Conservation (phyloP, 2,888 invertebrate genomes). For the Atethmia centrago region DNA sequence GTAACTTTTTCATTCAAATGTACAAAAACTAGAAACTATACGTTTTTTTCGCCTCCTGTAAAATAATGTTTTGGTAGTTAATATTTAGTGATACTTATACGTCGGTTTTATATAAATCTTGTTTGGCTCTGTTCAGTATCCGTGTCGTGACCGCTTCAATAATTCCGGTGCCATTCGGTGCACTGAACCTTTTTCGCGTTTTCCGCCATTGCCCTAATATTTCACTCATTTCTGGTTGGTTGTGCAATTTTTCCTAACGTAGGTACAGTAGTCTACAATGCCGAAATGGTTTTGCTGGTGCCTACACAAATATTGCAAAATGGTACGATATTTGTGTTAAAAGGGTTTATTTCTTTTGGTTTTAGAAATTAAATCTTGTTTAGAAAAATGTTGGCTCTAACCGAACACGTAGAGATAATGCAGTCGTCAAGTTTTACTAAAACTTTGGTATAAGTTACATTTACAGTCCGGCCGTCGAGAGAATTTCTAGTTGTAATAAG, state of each 20-base stretch:
- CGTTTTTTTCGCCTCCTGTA: too few species aligned
- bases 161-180: conserved; percentile 73
- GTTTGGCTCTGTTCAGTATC: conserved; percentile 37
- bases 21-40: too few species aligned
- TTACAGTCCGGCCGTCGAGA: too few species aligned
- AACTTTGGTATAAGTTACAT: not conserved
- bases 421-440: not conserved
- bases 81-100: too few species aligned
- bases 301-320: conserved; percentile 4
- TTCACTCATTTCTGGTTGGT: conserved; percentile 50
- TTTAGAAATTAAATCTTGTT: not conserved
- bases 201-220: conserved; percentile 55
- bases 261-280: not conserved
- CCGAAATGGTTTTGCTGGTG: conserved; percentile 7
- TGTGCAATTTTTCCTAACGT: conserved; percentile 49
- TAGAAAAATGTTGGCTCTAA: not conserved
- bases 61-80: too few species aligned
- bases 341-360: not conserved
- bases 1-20: too few species aligned
- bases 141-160: conserved; percentile 67
- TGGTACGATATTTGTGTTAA: not conserved
- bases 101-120: conserved; percentile 12
- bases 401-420: not conserved
- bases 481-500: too few species aligned
- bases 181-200: conserved; percentile 66